A percentile compares a stretch with the other conserved stretches of the same genome.
These are phyloP conservation scores for Ctena decussata DNA, from an alignment of 2,888 invertebrate genomes.

Conservation along the genomic window DNA sequence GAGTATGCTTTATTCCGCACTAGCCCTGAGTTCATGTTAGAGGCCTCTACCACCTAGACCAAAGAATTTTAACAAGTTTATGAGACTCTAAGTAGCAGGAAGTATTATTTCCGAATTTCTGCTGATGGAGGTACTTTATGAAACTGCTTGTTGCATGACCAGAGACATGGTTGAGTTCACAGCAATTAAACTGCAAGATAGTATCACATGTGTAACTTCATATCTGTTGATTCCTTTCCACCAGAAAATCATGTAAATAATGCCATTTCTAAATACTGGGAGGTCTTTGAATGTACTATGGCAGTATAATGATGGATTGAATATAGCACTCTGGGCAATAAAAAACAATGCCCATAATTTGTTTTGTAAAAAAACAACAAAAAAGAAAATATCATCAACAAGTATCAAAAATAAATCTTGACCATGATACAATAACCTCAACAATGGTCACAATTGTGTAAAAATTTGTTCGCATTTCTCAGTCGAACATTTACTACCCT, in stretches of 20 bases:
- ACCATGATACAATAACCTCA: slow-evolving; percentile 81
- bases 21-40: too few relatives aligned
- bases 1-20: too few relatives aligned
- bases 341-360: slow-evolving; percentile 50
- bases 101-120: too few relatives aligned
- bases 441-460: slow-evolving; percentile 75
- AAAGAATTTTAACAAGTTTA: too few relatives aligned
- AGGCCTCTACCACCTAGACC: too few relatives aligned
- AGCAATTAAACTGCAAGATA: background rate
- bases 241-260: background rate
- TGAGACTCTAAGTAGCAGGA: too few relatives aligned
- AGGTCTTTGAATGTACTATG: background rate
- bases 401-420: slow-evolving; percentile 91
- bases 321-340: slow-evolving; percentile 48
- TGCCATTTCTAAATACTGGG: slow-evolving; percentile 1
- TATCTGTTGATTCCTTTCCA: background rate
- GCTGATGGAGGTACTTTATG: too few relatives aligned
- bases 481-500: background rate
- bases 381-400: slow-evolving; percentile 88
- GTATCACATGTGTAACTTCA: background rate
- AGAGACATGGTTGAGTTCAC: too few relatives aligned
- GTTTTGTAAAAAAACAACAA: slow-evolving; percentile 61
- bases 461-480: slow-evolving; percentile 2
- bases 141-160: too few relatives aligned
- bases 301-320: slow-evolving; percentile 1